phyloP scores from a whole-genome alignment of 2,113 vertebrate species.

The Charina bottae region DNA sequence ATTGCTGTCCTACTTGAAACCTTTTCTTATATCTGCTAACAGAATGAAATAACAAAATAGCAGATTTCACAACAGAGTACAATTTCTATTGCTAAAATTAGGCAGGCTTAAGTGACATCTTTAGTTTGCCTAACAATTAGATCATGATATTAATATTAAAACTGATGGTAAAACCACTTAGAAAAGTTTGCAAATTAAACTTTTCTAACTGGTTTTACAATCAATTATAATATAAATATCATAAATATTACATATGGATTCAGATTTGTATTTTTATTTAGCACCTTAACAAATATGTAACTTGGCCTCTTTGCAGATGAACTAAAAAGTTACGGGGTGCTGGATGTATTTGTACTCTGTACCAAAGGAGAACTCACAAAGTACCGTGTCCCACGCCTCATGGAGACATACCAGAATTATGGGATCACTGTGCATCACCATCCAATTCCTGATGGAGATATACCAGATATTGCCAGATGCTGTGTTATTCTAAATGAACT shows the following conservation, averaged over 20 bases:
- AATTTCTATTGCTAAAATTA: slow-evolving; percentile 1
- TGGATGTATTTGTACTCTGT: slow-evolving; percentile 91
- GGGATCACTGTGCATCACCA: slow-evolving; percentile 83
- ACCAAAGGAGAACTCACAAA: slow-evolving; percentile 85
- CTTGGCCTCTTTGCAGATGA: slow-evolving; percentile 75
- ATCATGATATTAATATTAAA: background rate
- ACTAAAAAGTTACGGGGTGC: slow-evolving; percentile 81
- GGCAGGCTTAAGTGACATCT: background rate
- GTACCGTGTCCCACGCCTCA: slow-evolving; percentile 85
- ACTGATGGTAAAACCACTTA: background rate
- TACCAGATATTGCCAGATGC: slow-evolving; percentile 82
- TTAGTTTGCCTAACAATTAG: background rate
- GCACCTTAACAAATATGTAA: background rate
- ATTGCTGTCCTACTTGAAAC: background rate
- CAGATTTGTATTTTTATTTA: background rate
- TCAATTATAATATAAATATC: background rate
- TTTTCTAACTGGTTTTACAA: background rate
- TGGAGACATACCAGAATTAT: slow-evolving; percentile 78
- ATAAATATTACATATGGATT: background rate
- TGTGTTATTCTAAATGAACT: slow-evolving; percentile 83
- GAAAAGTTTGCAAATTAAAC: background rate
- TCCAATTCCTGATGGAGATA: slow-evolving; percentile 82
- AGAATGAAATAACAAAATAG: background rate
- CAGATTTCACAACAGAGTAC: background rate
- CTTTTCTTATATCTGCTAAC: background rate